Base-by-base conservation (phyloP, 2,113 vertebrate species). In the Phylloscopus whistleri region DNA sequence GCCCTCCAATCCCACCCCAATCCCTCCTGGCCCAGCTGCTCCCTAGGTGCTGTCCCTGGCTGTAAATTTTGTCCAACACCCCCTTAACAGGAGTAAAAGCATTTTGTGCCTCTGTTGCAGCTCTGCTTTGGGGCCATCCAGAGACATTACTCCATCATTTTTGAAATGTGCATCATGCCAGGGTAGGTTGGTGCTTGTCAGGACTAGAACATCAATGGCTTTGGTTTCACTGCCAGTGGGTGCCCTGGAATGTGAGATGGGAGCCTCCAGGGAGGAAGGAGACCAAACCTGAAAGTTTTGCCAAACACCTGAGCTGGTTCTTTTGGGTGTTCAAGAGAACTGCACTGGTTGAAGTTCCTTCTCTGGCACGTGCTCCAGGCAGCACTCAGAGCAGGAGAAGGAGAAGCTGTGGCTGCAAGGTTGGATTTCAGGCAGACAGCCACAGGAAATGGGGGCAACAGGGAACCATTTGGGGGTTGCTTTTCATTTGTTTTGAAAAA, bases 1-100 rank as follows among this genome's bases (percentile, higher is more conserved):
- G 0, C 39, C 22, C 68, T 73, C 3, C 4, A 35, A 9, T 20
- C 7, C 68, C 23, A 0, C 27, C 52, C 20, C 1, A 15, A 1
- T 28, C 49, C n/a, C 21, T 16, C 18, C 37, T 74, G 39, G 37
- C 4, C 1, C 68, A 74, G 43, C 5, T 0, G 0, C 44, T 55
- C 26, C 43, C 43, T 58, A 67, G 27, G 0, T 27, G 23, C 59
- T 72, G 21, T 27, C 67, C 17, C 22, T 66, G 19, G 13, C 22
- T 92, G 22, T 82, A 60, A 24, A 39, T 64, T 78, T 74, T 70
- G 19, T 74, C 37, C 53, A 56, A 2, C 27, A 20, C 5, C 30
- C 27, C 27, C 3, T 59, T 41, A 59, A 16, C 15, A 59, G 51
- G 9, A 67, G 22, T 60, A 26, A 62, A 88, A 76, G 7, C 30